Base-by-base conservation (phyloP, 1,140 invertebrate genomes). In the Drosophila sturtevanti region DNA sequence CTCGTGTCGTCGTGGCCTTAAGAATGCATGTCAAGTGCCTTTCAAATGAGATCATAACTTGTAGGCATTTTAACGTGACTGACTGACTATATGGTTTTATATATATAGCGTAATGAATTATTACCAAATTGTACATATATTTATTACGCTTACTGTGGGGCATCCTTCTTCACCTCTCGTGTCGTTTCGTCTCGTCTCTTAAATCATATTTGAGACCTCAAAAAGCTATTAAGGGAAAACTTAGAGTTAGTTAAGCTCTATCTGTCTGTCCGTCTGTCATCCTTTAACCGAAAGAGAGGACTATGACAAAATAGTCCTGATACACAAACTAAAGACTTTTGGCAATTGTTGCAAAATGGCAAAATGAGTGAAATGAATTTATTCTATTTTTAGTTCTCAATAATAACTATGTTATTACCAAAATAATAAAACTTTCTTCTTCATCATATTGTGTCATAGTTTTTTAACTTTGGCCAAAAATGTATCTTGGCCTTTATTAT, bases 161-260 rank as follows among this genome's bases (percentile, higher is more conserved):
- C 1, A n/a, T n/a, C n/a, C n/a, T n/a, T n/a, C n/a, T n/a, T n/a
- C n/a, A n/a, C n/a, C n/a, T n/a, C n/a, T n/a, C n/a, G n/a, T n/a
- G 31, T 9, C 7, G 31, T 34, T 4, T 4, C 16, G 5, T 0
- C 14, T 14, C 7, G 35, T 24, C 14, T 41, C 38, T 41, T 44
- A 21, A 48, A 48, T 48, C 41, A 48, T 48, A 48, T 44, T 44
- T 44, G 41, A 48, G 41, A 48, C 16, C 16, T 16, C 16, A 48
- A 48, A 48, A 31, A 6, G 41, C 41, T 48, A 48, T 48, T 48
- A 48, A 48, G 41, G 41, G 41, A 48, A 48, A 48, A 48, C 41
- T 48, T 48, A 9, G 7, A 9, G 2, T 21, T 31, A 9, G 2
- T 21, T 31, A 31, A 11, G 9, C 9, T 18, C 41, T 44, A n/a